Percentiles rank a stretch among this genome's conserved stretches.
Conservation (phyloP, 2,113 vertebrate genomes). For the Myodes glareolus region DNA sequence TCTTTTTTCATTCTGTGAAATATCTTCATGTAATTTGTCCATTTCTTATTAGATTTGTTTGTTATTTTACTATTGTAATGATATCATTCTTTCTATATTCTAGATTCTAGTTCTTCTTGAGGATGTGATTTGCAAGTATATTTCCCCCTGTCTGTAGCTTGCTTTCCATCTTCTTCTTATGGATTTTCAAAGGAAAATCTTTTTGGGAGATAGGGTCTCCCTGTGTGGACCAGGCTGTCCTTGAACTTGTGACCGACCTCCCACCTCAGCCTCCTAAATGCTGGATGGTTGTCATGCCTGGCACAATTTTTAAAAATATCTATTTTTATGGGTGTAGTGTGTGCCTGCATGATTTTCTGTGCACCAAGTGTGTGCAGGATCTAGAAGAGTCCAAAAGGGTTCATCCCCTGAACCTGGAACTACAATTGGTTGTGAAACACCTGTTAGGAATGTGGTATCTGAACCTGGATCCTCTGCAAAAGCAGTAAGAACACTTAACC, state of each 20-base stretch:
- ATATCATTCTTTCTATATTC: slow-evolving; percentile 8
- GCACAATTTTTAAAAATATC: neutral
- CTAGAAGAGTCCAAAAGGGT: neutral
- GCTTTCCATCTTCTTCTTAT: slow-evolving; percentile 15
- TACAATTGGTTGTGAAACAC: neutral
- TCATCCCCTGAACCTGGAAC: neutral
- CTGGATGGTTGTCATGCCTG: neutral
- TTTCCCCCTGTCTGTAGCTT: neutral
- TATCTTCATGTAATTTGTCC: neutral
- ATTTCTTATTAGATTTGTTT: slow-evolving; percentile 11
- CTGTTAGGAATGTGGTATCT: neutral
- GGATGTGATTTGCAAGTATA: neutral
- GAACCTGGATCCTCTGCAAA: neutral
- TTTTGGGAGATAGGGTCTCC: neutral
- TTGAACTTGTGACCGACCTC: neutral
- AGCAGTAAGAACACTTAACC: neutral
- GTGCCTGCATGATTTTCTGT: neutral
- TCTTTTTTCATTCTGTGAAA: slow-evolving; percentile 3
- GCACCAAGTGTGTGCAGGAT: neutral
- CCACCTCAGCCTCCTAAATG: neutral
- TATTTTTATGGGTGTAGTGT: neutral
- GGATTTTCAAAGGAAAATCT: neutral
- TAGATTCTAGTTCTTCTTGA: neutral
- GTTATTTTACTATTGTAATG: slow-evolving; percentile 2
- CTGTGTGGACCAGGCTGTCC: neutral